These are phyloP conservation scores for Drosophila melanica DNA, from an alignment of 1,140 invertebrate species.

Conservation along the genomic window DNA sequence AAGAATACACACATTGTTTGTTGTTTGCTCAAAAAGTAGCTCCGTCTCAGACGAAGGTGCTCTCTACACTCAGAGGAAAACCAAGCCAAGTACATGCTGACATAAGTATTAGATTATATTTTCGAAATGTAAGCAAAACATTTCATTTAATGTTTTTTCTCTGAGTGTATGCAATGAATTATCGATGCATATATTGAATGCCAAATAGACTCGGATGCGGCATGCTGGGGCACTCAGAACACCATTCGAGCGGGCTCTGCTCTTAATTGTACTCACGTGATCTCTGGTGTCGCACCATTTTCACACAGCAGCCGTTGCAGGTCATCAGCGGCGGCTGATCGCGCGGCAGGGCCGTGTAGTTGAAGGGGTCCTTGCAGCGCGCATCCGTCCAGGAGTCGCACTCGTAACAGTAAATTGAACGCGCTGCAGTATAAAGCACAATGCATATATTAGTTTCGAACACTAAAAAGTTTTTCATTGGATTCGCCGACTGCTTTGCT, in stretches of 20 bases:
- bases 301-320: constrained; percentile 97
- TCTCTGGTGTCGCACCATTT: constrained; percentile 95
- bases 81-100: no score
- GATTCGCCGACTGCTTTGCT: constrained; percentile 9
- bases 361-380: constrained; percentile 95
- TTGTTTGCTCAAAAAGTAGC: not conserved
- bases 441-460: constrained; percentile 2
- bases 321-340: constrained; percentile 93
- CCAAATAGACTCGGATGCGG: constrained; percentile 5
- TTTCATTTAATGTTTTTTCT: no score
- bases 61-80: no score
- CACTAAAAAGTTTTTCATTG: not conserved
- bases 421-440: constrained; percentile 85
- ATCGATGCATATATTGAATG: not conserved
- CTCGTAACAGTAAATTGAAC: constrained; percentile 95
- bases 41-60: no score
- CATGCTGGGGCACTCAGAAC: not conserved
- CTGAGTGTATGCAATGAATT: not conserved
- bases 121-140: no score
- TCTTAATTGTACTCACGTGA: constrained; percentile 88
- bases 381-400: constrained; percentile 95
- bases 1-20: constrained; percentile 2
- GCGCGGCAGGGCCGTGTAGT: constrained; percentile 93
- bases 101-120: no score
- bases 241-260: not conserved